Conservation (phyloP, 2,113 vertebrate species). For the Archocentrus centrarchus region DNA sequence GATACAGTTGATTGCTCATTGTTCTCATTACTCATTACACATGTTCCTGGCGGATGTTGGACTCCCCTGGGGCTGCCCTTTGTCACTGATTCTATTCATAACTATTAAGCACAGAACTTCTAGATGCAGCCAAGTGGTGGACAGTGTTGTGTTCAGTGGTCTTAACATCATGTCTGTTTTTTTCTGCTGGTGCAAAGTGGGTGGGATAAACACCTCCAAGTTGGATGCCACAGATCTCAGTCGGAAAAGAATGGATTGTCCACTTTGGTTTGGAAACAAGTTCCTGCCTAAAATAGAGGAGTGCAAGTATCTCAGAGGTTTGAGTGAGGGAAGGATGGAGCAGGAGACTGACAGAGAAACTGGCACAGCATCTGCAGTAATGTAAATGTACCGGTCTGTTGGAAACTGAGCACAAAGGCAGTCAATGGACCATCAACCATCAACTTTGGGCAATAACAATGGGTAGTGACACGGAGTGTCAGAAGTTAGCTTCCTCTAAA, state of each 20-base stretch:
- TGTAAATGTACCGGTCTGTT: not conserved
- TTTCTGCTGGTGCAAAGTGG: not conserved
- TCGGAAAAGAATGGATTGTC: not conserved
- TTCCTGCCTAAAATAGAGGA: not conserved
- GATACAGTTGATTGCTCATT: not conserved
- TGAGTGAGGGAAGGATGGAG: not conserved
- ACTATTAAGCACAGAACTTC: not conserved
- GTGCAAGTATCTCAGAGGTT: not conserved
- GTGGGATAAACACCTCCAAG: not conserved
- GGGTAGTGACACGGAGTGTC: not conserved
- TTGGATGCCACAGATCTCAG: not conserved
- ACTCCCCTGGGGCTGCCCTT: not conserved
- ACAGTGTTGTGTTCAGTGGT: not conserved
- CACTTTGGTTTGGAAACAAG: not conserved
- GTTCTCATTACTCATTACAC: not conserved
- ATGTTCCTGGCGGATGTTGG: not conserved
- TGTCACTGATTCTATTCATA: not conserved
- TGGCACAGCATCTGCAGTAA: not conserved
- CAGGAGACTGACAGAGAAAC: not conserved
- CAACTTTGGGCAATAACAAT: not conserved
- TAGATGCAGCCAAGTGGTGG: not conserved
- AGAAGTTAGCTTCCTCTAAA: not conserved
- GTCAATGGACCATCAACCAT: not conserved
- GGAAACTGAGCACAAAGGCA: not conserved
- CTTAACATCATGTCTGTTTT: not conserved